phyloP scores from a whole-genome alignment of 64 coral and sea anemone genomes.

The Stylophora pistillata region DNA sequence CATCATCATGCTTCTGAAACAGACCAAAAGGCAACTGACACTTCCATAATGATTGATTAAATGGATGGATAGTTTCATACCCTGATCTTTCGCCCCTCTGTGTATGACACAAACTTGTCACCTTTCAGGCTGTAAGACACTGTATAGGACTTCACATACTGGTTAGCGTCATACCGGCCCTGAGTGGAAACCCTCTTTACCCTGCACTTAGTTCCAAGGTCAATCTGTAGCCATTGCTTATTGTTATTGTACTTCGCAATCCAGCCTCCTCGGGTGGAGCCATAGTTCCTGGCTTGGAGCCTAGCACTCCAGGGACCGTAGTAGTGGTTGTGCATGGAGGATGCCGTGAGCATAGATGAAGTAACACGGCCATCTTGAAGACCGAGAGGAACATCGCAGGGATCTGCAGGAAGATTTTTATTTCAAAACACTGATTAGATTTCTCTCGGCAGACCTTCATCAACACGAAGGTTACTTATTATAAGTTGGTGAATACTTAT shows the following conservation, averaged over 20 bases:
- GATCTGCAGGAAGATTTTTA: conserved; percentile 11
- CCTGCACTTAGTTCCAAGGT: conserved; percentile 63
- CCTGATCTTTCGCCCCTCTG: conserved; percentile 36
- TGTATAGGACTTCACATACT: conserved; percentile 80
- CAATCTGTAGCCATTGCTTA: conserved; percentile 73
- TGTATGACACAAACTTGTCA: conserved; percentile 53
- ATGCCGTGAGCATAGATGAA: conserved; percentile 63
- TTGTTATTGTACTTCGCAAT: conserved; percentile 54
- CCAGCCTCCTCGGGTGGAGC: conserved; percentile 52
- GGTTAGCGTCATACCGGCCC: conserved; percentile 70
- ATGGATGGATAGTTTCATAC: neutral
- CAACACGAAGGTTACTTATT: neutral
- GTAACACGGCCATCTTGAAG: conserved; percentile 80
- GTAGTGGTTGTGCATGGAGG: conserved; percentile 62
- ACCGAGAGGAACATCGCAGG: conserved; percentile 73
- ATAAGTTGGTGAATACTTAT: no score
- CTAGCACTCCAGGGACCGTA: conserved; percentile 57
- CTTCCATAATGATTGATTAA: no score
- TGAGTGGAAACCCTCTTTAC: conserved; percentile 76
- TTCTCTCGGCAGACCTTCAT: neutral
- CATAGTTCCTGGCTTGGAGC: conserved; percentile 11
- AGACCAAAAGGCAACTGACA: no score
- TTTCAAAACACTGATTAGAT: no score
- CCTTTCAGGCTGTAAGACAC: conserved; percentile 76
- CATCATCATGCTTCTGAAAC: no score